These are phyloP conservation scores for Calvadosia cruxmelitensis DNA, from an alignment of 30 jellyfish, hydroid and myxozoan genomes.

Conservation along the genomic window DNA sequence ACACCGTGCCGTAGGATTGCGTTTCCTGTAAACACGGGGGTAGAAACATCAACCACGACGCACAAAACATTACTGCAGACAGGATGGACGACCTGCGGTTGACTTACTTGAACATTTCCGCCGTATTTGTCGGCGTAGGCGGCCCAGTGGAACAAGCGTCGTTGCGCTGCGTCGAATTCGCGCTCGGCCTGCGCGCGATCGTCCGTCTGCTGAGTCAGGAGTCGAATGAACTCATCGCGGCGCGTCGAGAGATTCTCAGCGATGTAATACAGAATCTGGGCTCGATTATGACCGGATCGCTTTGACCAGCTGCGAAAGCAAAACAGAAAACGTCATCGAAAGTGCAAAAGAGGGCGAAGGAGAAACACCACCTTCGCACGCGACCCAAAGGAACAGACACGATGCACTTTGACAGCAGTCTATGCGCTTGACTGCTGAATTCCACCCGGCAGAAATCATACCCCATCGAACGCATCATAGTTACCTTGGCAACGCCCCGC, in stretches of 20 bases:
- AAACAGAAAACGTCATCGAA: not conserved
- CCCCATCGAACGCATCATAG: too few relatives aligned
- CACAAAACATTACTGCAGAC: too few relatives aligned
- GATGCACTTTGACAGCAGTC: too few relatives aligned
- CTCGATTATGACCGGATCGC: conserved; percentile 93
- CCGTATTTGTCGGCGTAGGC: conserved; percentile 96
- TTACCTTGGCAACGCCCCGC: conserved; percentile 65
- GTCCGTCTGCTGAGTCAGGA: conserved; percentile 25
- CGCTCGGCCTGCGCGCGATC: conserved; percentile 30
- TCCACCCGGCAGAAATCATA: too few relatives aligned
- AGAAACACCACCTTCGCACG: too few relatives aligned
- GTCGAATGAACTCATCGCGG: conserved; percentile 42
- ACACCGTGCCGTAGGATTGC: conserved; percentile 87
- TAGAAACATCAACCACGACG: too few relatives aligned
- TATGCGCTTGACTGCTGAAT: too few relatives aligned
- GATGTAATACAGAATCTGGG: conserved; percentile 71
- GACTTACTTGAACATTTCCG: conserved; percentile 89
- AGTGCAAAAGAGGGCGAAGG: too few relatives aligned
- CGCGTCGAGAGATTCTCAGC: conserved; percentile 82
- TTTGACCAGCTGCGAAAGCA: conserved; percentile 62
- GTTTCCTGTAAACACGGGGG: conserved; percentile 50
- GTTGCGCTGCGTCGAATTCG: conserved; percentile 52
- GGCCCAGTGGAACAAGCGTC: conserved; percentile 90
- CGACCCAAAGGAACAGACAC: too few relatives aligned
- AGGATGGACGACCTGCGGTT: too few relatives aligned